A percentile compares a stretch with the other conserved stretches of the same genome.
Evolutionary conservation across 2,888 invertebrate species (phyloP).

Genomic region (Drosophila neonasuta): DNA sequence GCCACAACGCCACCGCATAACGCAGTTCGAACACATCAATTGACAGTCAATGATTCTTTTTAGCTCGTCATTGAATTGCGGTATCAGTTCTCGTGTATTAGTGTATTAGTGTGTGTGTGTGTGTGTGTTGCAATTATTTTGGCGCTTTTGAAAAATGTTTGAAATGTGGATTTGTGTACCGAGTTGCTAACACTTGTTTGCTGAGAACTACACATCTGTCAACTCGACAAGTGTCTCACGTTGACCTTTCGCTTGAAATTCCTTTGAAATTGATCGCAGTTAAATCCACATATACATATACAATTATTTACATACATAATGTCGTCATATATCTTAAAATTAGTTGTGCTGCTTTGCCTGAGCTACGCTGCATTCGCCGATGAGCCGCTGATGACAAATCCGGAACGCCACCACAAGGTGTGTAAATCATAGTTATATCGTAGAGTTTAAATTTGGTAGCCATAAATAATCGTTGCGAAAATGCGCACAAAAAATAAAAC

Average conservation of each 20-base stretch:
- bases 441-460: not conserved
- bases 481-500: conserved; percentile 24
- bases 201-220: conserved; percentile 44
- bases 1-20: conserved; percentile 63
- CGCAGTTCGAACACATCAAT: conserved; percentile 15
- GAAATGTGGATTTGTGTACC: conserved; percentile 70
- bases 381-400: conserved; percentile 28
- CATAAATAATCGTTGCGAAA: conserved; percentile 49
- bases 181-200: conserved; percentile 63
- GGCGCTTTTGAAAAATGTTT: conserved; percentile 52
- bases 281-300: conserved; percentile 10
- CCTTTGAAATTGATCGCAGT: conserved; percentile 28
- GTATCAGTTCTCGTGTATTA: not conserved
- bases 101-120: conserved; percentile 12
- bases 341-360: conserved; percentile 48
- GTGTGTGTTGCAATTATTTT: conserved; percentile 47
- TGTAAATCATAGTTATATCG: conserved; percentile 27
- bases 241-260: conserved; percentile 66
- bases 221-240: conserved; percentile 49
- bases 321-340: conserved; percentile 36
- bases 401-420: conserved; percentile 69
- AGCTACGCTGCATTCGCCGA: conserved; percentile 31
- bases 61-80: conserved; percentile 53
- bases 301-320: conserved; percentile 39
- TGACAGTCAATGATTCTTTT: conserved; percentile 40